Conservation (phyloP, 1,140 invertebrate species). For the Temnothorax longispinosus region DNA sequence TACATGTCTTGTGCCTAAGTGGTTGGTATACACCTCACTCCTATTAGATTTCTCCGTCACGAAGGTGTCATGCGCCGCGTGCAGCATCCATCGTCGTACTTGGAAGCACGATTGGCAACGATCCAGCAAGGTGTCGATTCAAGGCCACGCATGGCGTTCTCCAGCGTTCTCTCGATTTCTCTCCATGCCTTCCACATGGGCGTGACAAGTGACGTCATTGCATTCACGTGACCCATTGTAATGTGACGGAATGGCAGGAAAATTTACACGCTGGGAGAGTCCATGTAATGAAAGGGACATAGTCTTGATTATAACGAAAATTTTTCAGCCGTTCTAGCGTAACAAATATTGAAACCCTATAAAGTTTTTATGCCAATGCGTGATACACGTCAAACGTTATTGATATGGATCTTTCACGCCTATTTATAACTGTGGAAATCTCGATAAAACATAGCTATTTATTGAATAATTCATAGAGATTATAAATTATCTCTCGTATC, state of each 20-base stretch:
- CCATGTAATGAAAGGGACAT: neutral
- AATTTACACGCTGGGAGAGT: slow-evolving; percentile 45
- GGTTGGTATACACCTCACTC: neutral
- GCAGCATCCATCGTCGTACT: slow-evolving; percentile 77
- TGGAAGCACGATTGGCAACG: slow-evolving; percentile 74
- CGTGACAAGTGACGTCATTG: slow-evolving; percentile 45
- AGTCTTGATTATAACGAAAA: slow-evolving; percentile 29
- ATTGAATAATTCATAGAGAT: neutral
- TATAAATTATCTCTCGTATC: neutral
- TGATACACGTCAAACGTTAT: neutral
- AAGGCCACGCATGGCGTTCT: slow-evolving; percentile 51
- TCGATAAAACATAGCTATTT: neutral
- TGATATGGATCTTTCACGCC: neutral
- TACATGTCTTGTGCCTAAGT: neutral
- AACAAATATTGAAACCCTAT: neutral
- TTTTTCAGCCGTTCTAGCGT: neutral
- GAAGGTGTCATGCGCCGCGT: slow-evolving; percentile 43
- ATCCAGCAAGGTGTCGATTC: slow-evolving; percentile 78
- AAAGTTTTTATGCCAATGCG: neutral
- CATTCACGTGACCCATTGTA: slow-evolving; percentile 35
- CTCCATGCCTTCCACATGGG: slow-evolving; percentile 44
- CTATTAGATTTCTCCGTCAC: neutral
- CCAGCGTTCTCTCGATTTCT: slow-evolving; percentile 27
- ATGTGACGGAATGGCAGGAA: slow-evolving; percentile 64
- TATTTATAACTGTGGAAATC: neutral